Evolutionary conservation across 2,113 vertebrate species (phyloP).

Genomic region (Thunnus maccoyii): DNA sequence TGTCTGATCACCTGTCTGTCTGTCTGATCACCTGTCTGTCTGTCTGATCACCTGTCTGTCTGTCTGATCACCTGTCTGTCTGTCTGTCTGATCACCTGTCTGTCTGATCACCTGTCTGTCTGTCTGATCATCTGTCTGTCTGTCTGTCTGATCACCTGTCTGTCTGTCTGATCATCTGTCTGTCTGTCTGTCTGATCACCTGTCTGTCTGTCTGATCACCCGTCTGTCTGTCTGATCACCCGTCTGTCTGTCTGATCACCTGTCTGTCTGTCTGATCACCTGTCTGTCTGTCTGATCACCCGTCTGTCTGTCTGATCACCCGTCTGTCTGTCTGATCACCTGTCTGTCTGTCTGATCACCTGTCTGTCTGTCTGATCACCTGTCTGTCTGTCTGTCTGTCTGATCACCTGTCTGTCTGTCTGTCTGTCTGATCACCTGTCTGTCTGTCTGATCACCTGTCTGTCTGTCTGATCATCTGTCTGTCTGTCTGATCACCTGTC

Average conservation of each 20-base stretch:
- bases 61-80: not conserved
- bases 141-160: slow-evolving; percentile 71
- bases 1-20: slow-evolving; percentile 72
- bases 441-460: not conserved
- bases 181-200: no score
- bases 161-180: not conserved
- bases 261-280: slow-evolving; percentile 72
- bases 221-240: not conserved
- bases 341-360: no score
- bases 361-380: slow-evolving; percentile 79
- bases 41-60: slow-evolving; percentile 72
- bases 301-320: not conserved
- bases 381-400: slow-evolving; percentile 75
- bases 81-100: slow-evolving; percentile 71
- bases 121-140: slow-evolving; percentile 74
- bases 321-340: not conserved
- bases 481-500: no score
- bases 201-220: slow-evolving; percentile 71
- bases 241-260: not conserved
- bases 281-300: slow-evolving; percentile 73
- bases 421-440: slow-evolving; percentile 75
- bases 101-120: no score
- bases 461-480: no score
- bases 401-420: slow-evolving; percentile 71
- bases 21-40: slow-evolving; percentile 71